A percentile compares a stretch with the other conserved stretches of the same genome.
Conservation (phyloP, 2,113 vertebrate species). For the Telmatochromis sp. region DNA sequence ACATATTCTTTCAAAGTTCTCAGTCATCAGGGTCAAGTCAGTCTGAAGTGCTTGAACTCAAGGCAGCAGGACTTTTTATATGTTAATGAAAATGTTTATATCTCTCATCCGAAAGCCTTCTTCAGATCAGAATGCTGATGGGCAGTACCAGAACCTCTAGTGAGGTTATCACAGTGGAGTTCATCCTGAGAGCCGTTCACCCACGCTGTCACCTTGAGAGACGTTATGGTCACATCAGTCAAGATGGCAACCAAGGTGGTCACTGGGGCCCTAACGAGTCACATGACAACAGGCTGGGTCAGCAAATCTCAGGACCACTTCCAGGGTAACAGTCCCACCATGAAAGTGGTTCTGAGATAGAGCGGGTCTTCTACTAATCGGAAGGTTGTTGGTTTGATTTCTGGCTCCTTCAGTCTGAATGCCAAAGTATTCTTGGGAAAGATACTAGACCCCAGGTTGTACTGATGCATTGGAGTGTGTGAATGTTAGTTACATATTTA, state of each 20-base stretch:
- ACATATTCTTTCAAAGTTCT: background rate
- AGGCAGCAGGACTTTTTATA: background rate
- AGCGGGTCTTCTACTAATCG: background rate
- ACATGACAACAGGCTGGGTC: background rate
- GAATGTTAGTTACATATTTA: accelerated
- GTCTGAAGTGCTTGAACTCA: background rate
- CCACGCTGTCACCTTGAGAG: background rate
- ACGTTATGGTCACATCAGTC: background rate
- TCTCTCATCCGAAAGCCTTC: background rate
- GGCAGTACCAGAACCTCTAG: background rate
- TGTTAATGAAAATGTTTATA: background rate
- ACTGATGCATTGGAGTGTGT: background rate
- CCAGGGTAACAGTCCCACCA: background rate
- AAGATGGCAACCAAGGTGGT: background rate
- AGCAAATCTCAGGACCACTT: background rate
- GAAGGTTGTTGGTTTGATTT: background rate
- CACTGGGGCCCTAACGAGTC: background rate
- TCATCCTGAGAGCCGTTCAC: background rate
- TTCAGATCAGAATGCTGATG: background rate
- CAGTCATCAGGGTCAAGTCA: background rate
- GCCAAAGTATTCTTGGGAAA: background rate
- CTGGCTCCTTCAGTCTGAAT: background rate
- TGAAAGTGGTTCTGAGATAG: background rate
- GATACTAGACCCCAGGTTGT: background rate
- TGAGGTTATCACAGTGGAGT: background rate